Evolutionary conservation across 2,797 vertebrate genomes (phyloP).

Genomic region (Steatocranus sp.): DNA sequence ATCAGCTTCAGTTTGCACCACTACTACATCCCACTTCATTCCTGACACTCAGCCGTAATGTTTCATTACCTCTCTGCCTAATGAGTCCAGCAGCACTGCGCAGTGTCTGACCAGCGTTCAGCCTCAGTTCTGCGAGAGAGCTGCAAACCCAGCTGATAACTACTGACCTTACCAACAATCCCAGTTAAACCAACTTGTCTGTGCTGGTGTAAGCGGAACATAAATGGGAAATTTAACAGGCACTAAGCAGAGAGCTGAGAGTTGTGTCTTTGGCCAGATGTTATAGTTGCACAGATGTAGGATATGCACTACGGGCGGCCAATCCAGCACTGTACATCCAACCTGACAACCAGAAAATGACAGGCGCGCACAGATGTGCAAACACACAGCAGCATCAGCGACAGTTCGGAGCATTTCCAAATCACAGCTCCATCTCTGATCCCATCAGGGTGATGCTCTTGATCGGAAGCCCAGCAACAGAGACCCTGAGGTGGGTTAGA

Average conservation of each 20-base stretch:
- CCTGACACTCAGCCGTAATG: background rate
- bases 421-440: constrained; percentile 38
- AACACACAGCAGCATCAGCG: background rate
- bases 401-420: constrained; percentile 17
- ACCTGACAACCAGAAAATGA: background rate
- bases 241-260: background rate
- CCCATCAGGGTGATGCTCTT: constrained; percentile 39
- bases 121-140: background rate
- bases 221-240: background rate
- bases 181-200: background rate
- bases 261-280: background rate
- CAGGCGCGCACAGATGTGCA: constrained; percentile 17
- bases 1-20: background rate
- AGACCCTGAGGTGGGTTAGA: constrained; percentile 40
- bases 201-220: background rate
- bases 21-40: background rate
- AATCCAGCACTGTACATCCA: background rate
- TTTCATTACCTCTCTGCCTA: background rate
- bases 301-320: background rate
- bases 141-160: background rate
- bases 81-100: background rate
- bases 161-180: background rate
- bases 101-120: background rate
- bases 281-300: background rate
- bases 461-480: constrained; percentile 39